Percentiles rank a stretch among this genome's conserved stretches.
These are phyloP conservation scores for Callipepla californica DNA, from an alignment of 2,113 vertebrate species.

Conservation along the genomic window DNA sequence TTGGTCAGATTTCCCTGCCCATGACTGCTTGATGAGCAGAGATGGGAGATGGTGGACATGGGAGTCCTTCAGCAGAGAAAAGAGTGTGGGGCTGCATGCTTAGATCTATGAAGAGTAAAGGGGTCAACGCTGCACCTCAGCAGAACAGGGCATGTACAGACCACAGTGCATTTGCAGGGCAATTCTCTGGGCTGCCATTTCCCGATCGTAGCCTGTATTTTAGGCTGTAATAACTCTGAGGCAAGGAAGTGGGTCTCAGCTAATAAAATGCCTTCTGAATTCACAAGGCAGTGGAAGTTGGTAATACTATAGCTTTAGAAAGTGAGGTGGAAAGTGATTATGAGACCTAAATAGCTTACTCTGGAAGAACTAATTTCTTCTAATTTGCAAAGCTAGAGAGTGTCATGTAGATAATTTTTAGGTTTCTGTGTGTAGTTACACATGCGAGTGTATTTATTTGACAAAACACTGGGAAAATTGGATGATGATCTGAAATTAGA, in stretches of 20 bases:
- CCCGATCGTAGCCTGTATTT: background rate
- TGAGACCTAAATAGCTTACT: constrained; percentile 25
- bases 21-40: background rate
- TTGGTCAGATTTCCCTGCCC: background rate
- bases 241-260: background rate
- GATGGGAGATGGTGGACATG: background rate
- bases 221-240: background rate
- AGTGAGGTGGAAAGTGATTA: constrained; percentile 16
- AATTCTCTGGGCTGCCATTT: background rate
- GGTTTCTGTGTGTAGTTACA: constrained; percentile 35
- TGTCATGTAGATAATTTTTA: background rate
- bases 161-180: background rate
- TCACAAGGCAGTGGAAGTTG: background rate
- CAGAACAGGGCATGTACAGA: background rate
- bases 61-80: rapidly evolving
- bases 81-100: background rate
- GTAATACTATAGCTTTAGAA: constrained; percentile 28
- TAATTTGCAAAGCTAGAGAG: background rate
- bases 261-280: constrained; percentile 21
- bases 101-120: background rate
- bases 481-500: constrained; percentile 65
- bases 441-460: constrained; percentile 15
- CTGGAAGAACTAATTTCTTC: constrained; percentile 43
- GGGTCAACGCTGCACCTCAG: background rate
- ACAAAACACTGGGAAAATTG: constrained; percentile 33